Evolutionary conservation across 2,113 vertebrate species (phyloP), one percentile per base, ranked within the genome.

Genomic region (Acrocephalus arundinaceus): DNA sequence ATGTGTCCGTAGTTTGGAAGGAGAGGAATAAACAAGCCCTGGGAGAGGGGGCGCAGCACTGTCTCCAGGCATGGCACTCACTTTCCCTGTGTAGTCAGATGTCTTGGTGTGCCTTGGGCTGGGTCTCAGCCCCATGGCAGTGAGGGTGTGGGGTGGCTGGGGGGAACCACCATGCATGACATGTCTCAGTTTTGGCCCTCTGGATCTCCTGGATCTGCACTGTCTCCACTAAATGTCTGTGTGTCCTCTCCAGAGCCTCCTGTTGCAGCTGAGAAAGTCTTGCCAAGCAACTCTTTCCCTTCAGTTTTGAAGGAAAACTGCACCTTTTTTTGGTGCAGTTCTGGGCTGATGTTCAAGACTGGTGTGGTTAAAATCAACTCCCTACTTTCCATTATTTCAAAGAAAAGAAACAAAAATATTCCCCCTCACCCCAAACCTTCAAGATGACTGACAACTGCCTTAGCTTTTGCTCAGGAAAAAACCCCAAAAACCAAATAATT

Each of bases 371-470:
- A 66, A 86, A 83, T 52, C 16, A 39, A 7, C 10, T 85, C 5
- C 4, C 3, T 10, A 23, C 2, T 7, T 76, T 52, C 46, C 30
- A 25, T 11, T 65, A 45, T 27, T 83, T 5, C 4, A 67, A 61
- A 25, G 6, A 74, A 85, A 89, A 87, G 4, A 21, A 87, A 37
- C 0, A 39, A 76, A 46, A 51, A 4, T 31, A 15, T 48, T n/a
- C 4, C 18, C 6, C 6, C 1, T 3, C 0, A 0, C 7, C 10
- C 18, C 16, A 58, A 37, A 59, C 1, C 4, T 33, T 73, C 7
- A 33, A 8, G 43, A 28, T 54, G 25, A 20, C 15, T 74, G 31
- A 61, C 17, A 52, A 31, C 7, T 57, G 16, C 7, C 6, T 57
- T 37, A 49, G 7, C 1, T 80, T 70, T 70, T 51, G 21, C 18